phyloP scores from a whole-genome alignment of 2,888 invertebrate species.

The Thalpophila matura region DNA sequence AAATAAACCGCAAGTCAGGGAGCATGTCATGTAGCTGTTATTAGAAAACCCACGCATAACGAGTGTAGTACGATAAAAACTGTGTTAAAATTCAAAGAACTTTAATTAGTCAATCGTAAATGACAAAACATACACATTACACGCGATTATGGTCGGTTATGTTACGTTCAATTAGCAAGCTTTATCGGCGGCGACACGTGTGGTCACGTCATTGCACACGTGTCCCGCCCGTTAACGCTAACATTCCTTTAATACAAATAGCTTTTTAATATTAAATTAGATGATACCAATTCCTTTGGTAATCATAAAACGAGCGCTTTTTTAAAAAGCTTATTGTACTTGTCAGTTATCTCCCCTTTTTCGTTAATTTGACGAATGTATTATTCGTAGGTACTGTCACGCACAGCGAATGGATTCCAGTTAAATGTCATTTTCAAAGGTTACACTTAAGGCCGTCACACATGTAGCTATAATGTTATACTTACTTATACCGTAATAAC shows the following conservation, averaged over 20 bases:
- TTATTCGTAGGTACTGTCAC: conserved; percentile 58
- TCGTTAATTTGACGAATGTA: conserved; percentile 60
- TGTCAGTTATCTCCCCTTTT: conserved; percentile 50
- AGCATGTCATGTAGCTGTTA: conserved; percentile 72
- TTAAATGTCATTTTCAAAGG: conserved; percentile 57
- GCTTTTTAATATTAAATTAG: conserved; percentile 75
- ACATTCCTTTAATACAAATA: conserved; percentile 77
- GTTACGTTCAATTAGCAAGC: conserved; percentile 74
- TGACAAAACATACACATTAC: conserved; percentile 70
- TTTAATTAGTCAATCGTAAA: conserved; percentile 78
- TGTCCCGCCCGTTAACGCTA: conserved; percentile 61
- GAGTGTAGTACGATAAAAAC: conserved; percentile 69
- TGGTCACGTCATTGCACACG: conserved; percentile 71
- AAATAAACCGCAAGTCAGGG: conserved; percentile 57
- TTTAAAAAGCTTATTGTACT: conserved; percentile 48
- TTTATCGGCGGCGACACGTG: conserved; percentile 66
- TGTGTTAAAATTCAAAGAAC: conserved; percentile 72
- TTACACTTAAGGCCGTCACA: too few relatives aligned
- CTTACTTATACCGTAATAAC: too few relatives aligned
- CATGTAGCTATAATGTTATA: too few relatives aligned
- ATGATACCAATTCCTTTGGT: conserved; percentile 66
- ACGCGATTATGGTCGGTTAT: conserved; percentile 67
- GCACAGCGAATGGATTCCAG: conserved; percentile 43
- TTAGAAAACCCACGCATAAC: conserved; percentile 64
- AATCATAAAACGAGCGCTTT: conserved; percentile 69